Evolutionary conservation across 2,888 invertebrate genomes (phyloP).

Genomic region (Pyrrhosoma nymphula): DNA sequence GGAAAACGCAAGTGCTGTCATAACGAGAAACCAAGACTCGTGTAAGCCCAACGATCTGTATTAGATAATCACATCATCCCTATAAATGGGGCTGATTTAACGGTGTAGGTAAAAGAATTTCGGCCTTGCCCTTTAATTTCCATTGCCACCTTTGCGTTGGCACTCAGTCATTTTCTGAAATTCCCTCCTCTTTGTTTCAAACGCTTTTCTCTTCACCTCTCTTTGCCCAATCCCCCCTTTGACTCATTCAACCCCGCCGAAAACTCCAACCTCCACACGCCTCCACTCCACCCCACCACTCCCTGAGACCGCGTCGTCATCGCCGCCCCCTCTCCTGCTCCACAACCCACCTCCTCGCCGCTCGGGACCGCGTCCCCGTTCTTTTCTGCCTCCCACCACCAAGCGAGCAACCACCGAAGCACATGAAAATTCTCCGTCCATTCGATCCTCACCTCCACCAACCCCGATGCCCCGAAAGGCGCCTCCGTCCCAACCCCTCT

Average conservation of each 20-base stretch:
- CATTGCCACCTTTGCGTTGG: neutral
- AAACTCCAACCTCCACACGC: neutral
- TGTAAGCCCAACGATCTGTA: no score
- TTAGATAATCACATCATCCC: neutral
- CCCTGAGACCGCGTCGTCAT: neutral
- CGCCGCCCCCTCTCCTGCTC: neutral
- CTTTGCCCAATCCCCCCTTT: neutral
- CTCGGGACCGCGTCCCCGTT: constrained; percentile 10
- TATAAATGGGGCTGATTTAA: neutral
- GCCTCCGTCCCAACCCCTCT: neutral
- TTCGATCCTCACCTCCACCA: neutral
- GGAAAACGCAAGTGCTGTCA: no score
- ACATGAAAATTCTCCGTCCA: constrained; percentile 55
- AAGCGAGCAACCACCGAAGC: neutral
- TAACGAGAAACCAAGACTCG: no score
- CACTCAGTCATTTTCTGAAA: constrained; percentile 15
- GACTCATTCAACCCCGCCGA: neutral
- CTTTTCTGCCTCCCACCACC: neutral
- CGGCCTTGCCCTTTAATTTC: neutral
- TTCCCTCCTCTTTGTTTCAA: neutral
- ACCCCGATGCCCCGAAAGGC: neutral
- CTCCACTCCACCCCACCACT: neutral
- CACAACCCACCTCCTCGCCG: neutral
- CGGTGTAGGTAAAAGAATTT: neutral
- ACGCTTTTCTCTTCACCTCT: neutral